These are phyloP conservation scores for Syngnathus floridae DNA, from an alignment of 2,113 vertebrate genomes.

Conservation along the genomic window DNA sequence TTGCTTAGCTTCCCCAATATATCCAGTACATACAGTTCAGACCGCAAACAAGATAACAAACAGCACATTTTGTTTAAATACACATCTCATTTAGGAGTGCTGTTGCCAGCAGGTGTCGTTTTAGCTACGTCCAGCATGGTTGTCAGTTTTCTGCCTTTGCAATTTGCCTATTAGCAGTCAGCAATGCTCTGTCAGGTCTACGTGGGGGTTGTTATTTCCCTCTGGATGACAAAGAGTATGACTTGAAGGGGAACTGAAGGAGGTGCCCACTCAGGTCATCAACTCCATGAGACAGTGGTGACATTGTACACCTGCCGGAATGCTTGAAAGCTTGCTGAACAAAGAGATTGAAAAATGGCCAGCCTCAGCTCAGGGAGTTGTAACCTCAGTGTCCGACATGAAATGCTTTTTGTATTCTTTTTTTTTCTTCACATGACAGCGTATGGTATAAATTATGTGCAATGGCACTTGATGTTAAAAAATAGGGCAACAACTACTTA, in stretches of 20 bases:
- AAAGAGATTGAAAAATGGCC: constrained; percentile 46
- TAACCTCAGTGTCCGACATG: constrained; percentile 18
- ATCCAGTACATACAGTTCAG: too few relatives aligned
- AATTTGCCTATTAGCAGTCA: constrained; percentile 48
- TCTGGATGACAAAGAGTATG: constrained; percentile 56
- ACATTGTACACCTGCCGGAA: constrained; percentile 47
- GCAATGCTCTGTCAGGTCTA: constrained; percentile 48
- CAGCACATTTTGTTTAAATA: neutral
- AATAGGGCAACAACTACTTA: neutral
- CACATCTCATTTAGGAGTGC: neutral
- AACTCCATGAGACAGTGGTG: constrained; percentile 56
- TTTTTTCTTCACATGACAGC: constrained; percentile 10
- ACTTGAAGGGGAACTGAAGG: constrained; percentile 56
- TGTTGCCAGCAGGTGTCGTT: constrained; percentile 11
- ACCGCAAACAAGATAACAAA: too few relatives aligned
- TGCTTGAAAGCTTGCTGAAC: constrained; percentile 26
- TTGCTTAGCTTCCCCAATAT: too few relatives aligned
- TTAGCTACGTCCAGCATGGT: constrained; percentile 14
- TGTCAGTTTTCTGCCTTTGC: constrained; percentile 21
- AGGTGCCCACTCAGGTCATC: constrained; percentile 55
- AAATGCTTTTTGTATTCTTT: constrained; percentile 13
- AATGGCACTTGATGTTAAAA: neutral
- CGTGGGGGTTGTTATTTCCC: constrained; percentile 57
- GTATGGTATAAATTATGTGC: constrained; percentile 7
- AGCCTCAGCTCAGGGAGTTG: constrained; percentile 31